phyloP scores from a whole-genome alignment of 2,888 invertebrate genomes.

The Himalopsyche anomala region DNA sequence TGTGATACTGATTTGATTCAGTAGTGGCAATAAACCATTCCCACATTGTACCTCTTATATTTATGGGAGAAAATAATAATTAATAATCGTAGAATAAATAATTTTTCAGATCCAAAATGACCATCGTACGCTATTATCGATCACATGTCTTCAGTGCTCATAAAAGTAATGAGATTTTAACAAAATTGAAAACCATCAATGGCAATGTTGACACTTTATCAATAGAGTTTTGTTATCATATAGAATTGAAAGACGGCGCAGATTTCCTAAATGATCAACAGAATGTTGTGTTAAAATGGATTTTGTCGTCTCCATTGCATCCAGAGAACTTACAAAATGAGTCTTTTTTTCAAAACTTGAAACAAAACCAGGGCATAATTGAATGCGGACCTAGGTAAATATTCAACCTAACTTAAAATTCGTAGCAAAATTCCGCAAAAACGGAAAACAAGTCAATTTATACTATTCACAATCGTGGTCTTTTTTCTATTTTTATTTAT shows the following conservation, averaged over 20 bases:
- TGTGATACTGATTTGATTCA: too few relatives aligned
- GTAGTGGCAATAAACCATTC: too few relatives aligned
- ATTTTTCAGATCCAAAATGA: constrained; percentile 70
- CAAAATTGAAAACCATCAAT: constrained; percentile 75
- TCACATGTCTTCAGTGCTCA: constrained; percentile 79
- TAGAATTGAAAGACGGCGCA: constrained; percentile 78
- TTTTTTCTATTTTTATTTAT: not conserved
- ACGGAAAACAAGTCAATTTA: too few relatives aligned
- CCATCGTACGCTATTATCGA: constrained; percentile 79
- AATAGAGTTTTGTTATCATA: constrained; percentile 89
- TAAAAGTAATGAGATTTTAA: constrained; percentile 78
- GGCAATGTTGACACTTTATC: constrained; percentile 76
- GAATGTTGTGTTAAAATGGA: constrained; percentile 84
- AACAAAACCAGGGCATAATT: constrained; percentile 77
- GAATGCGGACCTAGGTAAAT: constrained; percentile 92
- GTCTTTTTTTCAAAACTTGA: constrained; percentile 73
- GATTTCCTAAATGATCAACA: constrained; percentile 78
- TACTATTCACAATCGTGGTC: too few relatives aligned
- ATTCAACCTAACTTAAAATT: not conserved
- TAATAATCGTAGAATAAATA: too few relatives aligned
- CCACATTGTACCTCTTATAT: too few relatives aligned
- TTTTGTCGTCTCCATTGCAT: constrained; percentile 84
- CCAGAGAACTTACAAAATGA: constrained; percentile 77
- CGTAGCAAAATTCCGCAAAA: too few relatives aligned
- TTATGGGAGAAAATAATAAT: too few relatives aligned